These are phyloP conservation scores for Austrofundulus limnaeus DNA, from an alignment of 2,113 vertebrate species.

Conservation along the genomic window DNA sequence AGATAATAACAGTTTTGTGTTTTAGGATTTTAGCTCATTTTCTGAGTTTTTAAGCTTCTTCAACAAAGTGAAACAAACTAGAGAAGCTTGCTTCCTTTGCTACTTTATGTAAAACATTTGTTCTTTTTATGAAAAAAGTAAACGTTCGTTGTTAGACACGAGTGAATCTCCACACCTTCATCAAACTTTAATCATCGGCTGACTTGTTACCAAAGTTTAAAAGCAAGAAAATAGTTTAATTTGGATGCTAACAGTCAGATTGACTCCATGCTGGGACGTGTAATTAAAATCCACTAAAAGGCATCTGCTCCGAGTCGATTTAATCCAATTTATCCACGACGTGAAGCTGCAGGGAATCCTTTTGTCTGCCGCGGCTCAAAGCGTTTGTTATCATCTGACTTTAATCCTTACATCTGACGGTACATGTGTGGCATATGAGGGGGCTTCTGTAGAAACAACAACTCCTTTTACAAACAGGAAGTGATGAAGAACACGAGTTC, in stretches of 20 bases:
- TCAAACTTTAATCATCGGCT: background rate
- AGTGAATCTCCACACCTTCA: background rate
- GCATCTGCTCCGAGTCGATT: conserved; percentile 55
- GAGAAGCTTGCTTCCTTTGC: no score
- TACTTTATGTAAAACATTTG: no score
- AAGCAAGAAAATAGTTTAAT: background rate
- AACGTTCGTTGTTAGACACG: background rate
- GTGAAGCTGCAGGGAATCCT: conserved; percentile 25
- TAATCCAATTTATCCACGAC: conserved; percentile 63
- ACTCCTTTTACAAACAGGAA: background rate
- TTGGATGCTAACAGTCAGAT: conserved; percentile 27
- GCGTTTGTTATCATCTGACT: background rate
- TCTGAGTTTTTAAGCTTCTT: no score
- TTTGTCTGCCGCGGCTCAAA: conserved; percentile 16
- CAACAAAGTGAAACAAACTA: no score
- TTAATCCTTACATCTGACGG: conserved; percentile 5
- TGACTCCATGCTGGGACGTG: conserved; percentile 38
- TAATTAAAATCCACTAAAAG: conserved; percentile 67
- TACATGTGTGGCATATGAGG: background rate
- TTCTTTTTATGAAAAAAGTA: no score
- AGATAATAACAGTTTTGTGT: no score
- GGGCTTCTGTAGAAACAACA: no score
- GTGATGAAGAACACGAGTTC: conserved; percentile 5
- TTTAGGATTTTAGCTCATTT: no score
- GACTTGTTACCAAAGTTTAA: conserved; percentile 5